These are phyloP conservation scores for Eupelmus urozonus DNA, from an alignment of 2,888 invertebrate species.

Conservation along the genomic window DNA sequence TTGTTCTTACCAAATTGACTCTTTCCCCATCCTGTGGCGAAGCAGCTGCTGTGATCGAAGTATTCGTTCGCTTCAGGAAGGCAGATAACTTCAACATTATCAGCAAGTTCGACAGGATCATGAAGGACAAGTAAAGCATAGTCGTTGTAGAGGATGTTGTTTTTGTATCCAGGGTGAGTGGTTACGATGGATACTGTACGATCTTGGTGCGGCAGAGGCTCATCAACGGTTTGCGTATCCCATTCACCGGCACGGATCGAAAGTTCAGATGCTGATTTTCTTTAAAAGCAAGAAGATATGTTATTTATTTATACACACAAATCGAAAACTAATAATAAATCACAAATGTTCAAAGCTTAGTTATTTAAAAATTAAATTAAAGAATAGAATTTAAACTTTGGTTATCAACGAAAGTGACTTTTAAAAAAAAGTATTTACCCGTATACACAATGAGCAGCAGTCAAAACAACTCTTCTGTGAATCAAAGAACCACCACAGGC, in stretches of 20 bases:
- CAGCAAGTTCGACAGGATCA: slow-evolving; percentile 40
- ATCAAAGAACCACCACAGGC: slow-evolving; percentile 57
- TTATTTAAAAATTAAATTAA: too few species aligned
- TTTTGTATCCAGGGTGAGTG: slow-evolving; percentile 35
- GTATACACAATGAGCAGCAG: slow-evolving; percentile 55
- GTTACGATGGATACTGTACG: slow-evolving; percentile 25
- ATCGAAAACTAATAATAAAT: too few species aligned
- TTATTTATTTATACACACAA: too few species aligned
- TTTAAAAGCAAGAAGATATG: too few species aligned
- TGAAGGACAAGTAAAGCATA: slow-evolving; percentile 50
- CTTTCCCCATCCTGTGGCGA: slow-evolving; percentile 58
- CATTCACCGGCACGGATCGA: slow-evolving; percentile 57
- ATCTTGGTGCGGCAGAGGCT: slow-evolving; percentile 53
- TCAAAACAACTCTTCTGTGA: slow-evolving; percentile 44
- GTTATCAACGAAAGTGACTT: too few species aligned
- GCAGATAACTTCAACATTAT: slow-evolving; percentile 63
- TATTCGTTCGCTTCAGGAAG: slow-evolving; percentile 64
- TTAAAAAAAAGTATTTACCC: slow-evolving; percentile 27
- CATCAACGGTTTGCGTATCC: slow-evolving; percentile 52
- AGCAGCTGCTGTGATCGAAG: slow-evolving; percentile 31
- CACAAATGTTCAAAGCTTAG: too few species aligned
- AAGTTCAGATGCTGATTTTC: background rate
- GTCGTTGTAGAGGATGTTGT: slow-evolving; percentile 32
- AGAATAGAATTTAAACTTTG: too few species aligned
- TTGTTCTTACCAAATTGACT: slow-evolving; percentile 47